These are phyloP conservation scores for Corythaeola cristata DNA, from an alignment of 2,113 vertebrate genomes.

Conservation along the genomic window DNA sequence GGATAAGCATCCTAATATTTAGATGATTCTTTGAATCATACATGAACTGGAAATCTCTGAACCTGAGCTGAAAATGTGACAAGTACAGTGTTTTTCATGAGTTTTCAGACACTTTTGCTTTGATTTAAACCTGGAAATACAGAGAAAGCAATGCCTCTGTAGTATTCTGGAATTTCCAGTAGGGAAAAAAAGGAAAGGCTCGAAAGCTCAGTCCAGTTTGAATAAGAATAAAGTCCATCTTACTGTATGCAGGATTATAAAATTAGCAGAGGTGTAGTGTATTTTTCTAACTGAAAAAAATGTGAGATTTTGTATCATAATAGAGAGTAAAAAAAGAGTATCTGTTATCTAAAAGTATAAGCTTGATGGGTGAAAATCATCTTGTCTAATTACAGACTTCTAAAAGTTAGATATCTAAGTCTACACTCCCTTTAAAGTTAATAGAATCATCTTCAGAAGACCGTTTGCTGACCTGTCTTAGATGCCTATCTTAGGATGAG, in stretches of 20 bases:
- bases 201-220: not conserved
- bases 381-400: constrained; percentile 19
- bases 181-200: not conserved
- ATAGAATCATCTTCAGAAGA: constrained; percentile 12
- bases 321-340: not conserved
- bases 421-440: not conserved
- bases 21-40: constrained; percentile 5
- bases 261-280: not conserved
- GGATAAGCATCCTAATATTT: not conserved
- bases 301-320: not conserved
- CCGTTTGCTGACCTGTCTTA: constrained; percentile 16
- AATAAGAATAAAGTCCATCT: not conserved
- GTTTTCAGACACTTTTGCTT: not conserved
- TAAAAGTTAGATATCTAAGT: not conserved
- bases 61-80: not conserved
- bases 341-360: not conserved
- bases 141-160: not conserved
- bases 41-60: not conserved
- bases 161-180: not conserved
- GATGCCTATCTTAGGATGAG: not conserved
- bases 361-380: not conserved
- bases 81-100: not conserved
- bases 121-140: not conserved
- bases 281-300: not conserved
- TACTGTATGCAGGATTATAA: not conserved